Percentiles rank a stretch among this genome's conserved stretches.
Conservation (phyloP, 2,797 vertebrate species). For the Ispidina lecontei region DNA sequence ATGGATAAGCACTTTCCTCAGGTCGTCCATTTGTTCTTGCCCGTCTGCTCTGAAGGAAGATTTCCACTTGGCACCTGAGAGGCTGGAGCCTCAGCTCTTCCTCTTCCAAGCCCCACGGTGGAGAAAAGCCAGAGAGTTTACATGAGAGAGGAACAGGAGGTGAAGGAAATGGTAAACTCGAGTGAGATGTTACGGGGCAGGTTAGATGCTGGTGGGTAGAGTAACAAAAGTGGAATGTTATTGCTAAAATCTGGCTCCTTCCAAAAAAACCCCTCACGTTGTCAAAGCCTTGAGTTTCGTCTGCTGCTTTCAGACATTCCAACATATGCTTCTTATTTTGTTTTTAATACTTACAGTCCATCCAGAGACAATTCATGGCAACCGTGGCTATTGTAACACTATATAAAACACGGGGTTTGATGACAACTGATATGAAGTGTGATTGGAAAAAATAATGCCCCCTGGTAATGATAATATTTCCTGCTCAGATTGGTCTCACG, state of each 20-base stretch:
- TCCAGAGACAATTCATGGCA: conserved; percentile 72
- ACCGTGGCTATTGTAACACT: conserved; percentile 70
- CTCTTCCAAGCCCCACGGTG: conserved; percentile 11
- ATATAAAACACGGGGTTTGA: conserved; percentile 68
- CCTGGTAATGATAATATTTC: conserved; percentile 73
- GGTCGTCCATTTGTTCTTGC: conserved; percentile 3
- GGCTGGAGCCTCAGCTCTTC: conserved; percentile 17
- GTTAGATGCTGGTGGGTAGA: conserved; percentile 64
- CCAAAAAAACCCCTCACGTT: conserved; percentile 51
- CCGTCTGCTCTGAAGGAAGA: not conserved
- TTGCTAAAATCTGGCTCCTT: conserved; percentile 65
- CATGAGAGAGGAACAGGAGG: conserved; percentile 53
- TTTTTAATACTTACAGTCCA: conserved; percentile 73
- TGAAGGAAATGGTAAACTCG: conserved; percentile 47
- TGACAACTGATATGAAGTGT: conserved; percentile 69
- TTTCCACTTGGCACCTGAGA: conserved; percentile 57
- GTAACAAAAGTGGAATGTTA: conserved; percentile 67
- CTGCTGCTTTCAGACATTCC: conserved; percentile 71
- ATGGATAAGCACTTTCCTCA: conserved; percentile 17
- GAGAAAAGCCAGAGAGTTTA: conserved; percentile 62
- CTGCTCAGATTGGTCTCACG: conserved; percentile 70
- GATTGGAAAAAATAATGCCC: conserved; percentile 69
- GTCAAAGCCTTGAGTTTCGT: conserved; percentile 52
- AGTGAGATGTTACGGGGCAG: conserved; percentile 62
- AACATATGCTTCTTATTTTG: conserved; percentile 71